A percentile compares a stretch with the other conserved stretches of the same genome.
These are phyloP conservation scores for Phrynosoma platyrhinos DNA, from an alignment of 2,113 vertebrate species.

Conservation along the genomic window DNA sequence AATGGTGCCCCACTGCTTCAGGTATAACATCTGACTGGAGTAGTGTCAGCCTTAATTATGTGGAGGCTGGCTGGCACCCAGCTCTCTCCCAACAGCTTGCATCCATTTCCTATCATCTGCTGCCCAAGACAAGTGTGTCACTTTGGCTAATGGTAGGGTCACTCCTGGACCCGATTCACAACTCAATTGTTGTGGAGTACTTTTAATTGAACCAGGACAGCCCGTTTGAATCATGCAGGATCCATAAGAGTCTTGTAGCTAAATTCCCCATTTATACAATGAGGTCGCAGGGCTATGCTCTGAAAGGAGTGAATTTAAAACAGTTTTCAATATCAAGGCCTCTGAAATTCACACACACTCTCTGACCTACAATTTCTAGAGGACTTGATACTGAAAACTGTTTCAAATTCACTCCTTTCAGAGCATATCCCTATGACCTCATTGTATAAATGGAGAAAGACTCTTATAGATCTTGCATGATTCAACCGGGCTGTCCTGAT, in stretches of 20 bases:
- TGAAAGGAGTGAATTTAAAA: not conserved
- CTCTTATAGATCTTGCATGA: not conserved
- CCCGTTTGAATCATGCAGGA: not conserved
- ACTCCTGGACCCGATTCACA: not conserved
- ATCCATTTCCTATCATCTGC: not conserved
- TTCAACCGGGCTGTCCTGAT: not conserved
- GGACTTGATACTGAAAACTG: not conserved
- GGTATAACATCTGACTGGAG: too few species aligned
- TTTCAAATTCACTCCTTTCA: not conserved
- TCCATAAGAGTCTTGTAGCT: not conserved
- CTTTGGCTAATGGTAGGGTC: not conserved
- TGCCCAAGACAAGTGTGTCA: not conserved
- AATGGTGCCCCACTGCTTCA: too few species aligned
- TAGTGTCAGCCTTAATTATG: too few species aligned
- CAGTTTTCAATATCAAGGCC: not conserved
- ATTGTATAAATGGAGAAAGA: not conserved
- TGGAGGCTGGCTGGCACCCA: too few species aligned
- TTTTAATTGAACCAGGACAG: not conserved
- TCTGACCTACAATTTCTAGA: too few species aligned
- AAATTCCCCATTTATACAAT: not conserved
- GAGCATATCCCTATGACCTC: not conserved
- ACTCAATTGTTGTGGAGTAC: not conserved
- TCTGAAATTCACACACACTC: too few species aligned
- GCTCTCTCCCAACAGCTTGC: not conserved
- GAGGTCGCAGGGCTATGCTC: not conserved